Evolutionary conservation across 2,888 invertebrate genomes (phyloP).

Genomic region (Agelastica alni): DNA sequence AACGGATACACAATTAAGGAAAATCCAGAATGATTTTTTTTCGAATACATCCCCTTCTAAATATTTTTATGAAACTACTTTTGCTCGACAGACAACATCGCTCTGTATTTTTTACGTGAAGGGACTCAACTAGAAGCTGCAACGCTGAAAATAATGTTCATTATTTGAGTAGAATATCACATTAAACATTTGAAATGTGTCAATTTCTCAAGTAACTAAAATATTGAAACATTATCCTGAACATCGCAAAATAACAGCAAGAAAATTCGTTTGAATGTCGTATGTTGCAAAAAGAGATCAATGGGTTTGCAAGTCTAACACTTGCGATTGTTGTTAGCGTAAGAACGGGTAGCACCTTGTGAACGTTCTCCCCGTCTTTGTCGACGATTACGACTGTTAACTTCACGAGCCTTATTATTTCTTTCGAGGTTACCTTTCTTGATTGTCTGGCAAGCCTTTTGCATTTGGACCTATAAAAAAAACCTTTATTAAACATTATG

Average conservation of each 20-base stretch:
- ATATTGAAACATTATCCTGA: no score
- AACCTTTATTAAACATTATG: no score
- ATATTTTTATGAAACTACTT: no score
- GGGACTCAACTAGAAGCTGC: no score
- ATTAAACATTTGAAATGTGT: no score
- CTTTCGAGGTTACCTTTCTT: slow-evolving; percentile 56
- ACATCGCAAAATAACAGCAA: not conserved
- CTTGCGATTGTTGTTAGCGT: slow-evolving; percentile 61
- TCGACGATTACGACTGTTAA: slow-evolving; percentile 56
- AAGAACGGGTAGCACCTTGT: slow-evolving; percentile 56
- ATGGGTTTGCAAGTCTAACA: slow-evolving; percentile 51
- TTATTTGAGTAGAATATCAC: no score
- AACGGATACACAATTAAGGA: slow-evolving; percentile 18
- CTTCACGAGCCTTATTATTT: slow-evolving; percentile 61
- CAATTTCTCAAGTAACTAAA: no score
- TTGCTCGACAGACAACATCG: no score
- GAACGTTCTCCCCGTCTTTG: slow-evolving; percentile 57
- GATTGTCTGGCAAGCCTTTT: slow-evolving; percentile 53
- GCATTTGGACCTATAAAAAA: slow-evolving; percentile 54
- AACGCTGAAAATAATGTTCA: no score
- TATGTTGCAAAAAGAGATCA: slow-evolving; percentile 49
- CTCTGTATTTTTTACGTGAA: no score
- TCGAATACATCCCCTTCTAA: no score
- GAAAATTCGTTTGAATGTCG: not conserved
- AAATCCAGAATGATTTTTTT: slow-evolving; percentile 33